Evolutionary conservation across 2,888 invertebrate genomes (phyloP), one percentile per base, ranked within the genome.

Genomic region (Drosophila nigricruria): DNA sequence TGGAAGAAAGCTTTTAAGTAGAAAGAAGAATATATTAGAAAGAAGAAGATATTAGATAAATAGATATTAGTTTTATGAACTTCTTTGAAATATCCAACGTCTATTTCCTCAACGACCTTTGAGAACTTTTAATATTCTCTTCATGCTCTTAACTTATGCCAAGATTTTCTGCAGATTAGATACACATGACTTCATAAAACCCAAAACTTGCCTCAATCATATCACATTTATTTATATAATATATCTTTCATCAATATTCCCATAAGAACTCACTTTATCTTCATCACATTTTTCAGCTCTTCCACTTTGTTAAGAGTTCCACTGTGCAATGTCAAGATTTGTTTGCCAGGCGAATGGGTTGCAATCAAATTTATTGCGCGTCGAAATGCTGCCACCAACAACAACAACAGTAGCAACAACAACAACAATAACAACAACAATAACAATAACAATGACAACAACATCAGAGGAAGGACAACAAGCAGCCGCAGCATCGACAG

Each of bases 351-450:
- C 82, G 82, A 81, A 81, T 73, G 78, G 81, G 54, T 78, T 68
- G 82, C 80, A 84, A 81, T 84, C 82, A 79, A 81, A 81, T 81
- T 81, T 81, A 84, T 81, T 84, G 76, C 84, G 53, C 77, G 49
- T 79, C 64, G 75, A 81, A 76, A 66, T 72, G 76, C 66, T 63
- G 61, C 60, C 70, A 69, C 23, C 66, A 78, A 52, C 47, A 71
- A 57, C 49, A 60, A 47, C 59, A 64, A 30, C 56, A 53, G 25
- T 23, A 65, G 30, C 45, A 25, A 6, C 52, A 62, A 25, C 38
- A 50, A 25, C 42, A 59, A 5, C 40, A 18, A 9, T 8, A 64
- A 54, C 47, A 59, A 45, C 59, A 64, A 38, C 54, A 57, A 40
- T 20, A 64, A 32, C 27, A 49, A 18, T 3, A n/a, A 42, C 42